Evolutionary conservation across 2,113 vertebrate species (phyloP), one percentile per base, ranked within the genome.

Genomic region (Crypturellus undulatus): DNA sequence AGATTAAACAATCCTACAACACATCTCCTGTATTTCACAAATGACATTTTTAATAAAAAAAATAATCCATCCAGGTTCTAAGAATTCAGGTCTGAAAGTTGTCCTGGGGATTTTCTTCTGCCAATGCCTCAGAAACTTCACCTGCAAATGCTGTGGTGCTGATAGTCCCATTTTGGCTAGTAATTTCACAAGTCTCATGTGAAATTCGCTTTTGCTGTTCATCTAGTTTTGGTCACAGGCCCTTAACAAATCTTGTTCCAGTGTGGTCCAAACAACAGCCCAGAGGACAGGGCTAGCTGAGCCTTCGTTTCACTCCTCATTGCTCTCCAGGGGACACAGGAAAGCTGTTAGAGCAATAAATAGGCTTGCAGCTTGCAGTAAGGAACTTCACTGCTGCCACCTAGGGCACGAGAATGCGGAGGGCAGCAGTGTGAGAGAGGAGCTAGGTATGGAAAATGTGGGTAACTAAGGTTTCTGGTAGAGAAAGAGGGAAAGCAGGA

Each of bases 201-300:
- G 59, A 79, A 90, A 56, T 47, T 30, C 36, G 8, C 49, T 90
- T 79, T 43, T 54, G 13, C 60, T 34, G 4, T 56, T 87, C 42
- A 49, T 26, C 51, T 60, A 43, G 0, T 34, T 92, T 91, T 83
- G 75, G 25, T 43, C 34, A 83, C 1, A 79, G 20, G 10, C 13
- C 13, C 11, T 71, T 71, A 82, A 52, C 1, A 18, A 16, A 30
- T 26, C 52, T 79, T 0, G 0, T 4, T 71, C 47, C 45, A 63
- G 5, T 8, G 52, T 19, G 45, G 21, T 62, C 34, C 65, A 79
- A 70, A 83, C 9, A 1, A 0, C 34, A 83, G 36, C 22, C 25
- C 7, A 38, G 45, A 84, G 56, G 26, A 10, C 51, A 84, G 11
- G 64, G 56, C 8, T 9, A 5, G 7, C 36, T 72, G 9, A 43